Evolutionary conservation across 2,113 vertebrate genomes (phyloP), one percentile per base, ranked within the genome.

Genomic region (Todiramphus chloris): DNA sequence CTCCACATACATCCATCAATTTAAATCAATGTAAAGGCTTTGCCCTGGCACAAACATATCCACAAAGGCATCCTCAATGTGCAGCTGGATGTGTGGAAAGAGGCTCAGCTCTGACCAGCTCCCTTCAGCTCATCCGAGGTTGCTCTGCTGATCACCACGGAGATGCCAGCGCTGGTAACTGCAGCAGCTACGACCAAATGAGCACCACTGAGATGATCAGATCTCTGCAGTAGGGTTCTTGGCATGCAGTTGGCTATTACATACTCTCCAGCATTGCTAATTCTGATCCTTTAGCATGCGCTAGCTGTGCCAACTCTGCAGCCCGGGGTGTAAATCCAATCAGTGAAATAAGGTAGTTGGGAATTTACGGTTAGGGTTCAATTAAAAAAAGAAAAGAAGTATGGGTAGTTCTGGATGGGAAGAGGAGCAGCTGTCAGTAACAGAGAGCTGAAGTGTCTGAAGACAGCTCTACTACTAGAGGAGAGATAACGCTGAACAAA

Each of bases 1-100:
- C 1, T 11, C 51, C 60, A 8, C 14, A 30, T 4, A 1, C 3
- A 35, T 12, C 15, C 18, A 0, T 1, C 28, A 7, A 24, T 39
- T 86, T 14, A 64, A 82, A 68, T 3, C 5, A 37, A 55, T 1
- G 4, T 17, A 20, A 33, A 67, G 21, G 11, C 46, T n/a, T 43
- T 55, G 39, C 66, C 64, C 27, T 11, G 6, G 23, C 60, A 39
- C 70, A 83, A 58, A 7, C 20, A 7, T 6, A 67, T 44, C 70
- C 14, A 21, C 18, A 21, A 67, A 55, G 37, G 17, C 50, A 53
- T 24, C 53, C 53, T 14, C 21, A 90, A 72, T 2, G 14, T 4
- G 15, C 67, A 80, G 43, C 0, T 15, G 41, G 67, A 64, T 24
- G 19, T 25, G 9, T 5, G 31, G 55, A 23, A 92, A 82, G 37